A percentile compares a stretch with the other conserved stretches of the same genome.
Evolutionary conservation across 2,113 vertebrate genomes (phyloP).

Genomic region (Ameiurus melas): DNA sequence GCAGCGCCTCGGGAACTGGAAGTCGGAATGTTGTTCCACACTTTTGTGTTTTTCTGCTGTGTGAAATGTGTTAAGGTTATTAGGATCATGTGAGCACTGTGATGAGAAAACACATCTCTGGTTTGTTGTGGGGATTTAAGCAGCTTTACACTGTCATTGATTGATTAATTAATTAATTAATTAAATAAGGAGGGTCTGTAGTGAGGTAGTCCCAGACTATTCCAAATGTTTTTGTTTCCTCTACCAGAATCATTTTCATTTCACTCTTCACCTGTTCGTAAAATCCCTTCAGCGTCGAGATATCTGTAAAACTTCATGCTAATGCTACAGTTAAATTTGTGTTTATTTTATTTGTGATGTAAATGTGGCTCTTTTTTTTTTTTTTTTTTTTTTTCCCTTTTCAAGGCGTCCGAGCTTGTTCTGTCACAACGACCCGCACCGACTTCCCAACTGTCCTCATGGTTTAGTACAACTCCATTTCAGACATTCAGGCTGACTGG

Average conservation of each 20-base stretch:
- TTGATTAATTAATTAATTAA: no score
- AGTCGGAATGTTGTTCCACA: no score
- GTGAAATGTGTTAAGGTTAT: no score
- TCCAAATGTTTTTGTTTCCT: no score
- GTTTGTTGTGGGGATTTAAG: background rate
- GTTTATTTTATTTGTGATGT: background rate
- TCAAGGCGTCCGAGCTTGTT: background rate
- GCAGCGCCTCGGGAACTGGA: no score
- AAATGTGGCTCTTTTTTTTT: background rate
- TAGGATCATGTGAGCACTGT: no score
- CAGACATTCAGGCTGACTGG: background rate
- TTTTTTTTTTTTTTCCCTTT: background rate
- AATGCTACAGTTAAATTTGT: background rate
- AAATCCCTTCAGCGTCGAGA: background rate
- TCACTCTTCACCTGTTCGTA: no score
- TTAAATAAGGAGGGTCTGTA: background rate
- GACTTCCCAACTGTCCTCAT: background rate
- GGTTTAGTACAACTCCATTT: background rate
- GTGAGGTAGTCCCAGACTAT: background rate
- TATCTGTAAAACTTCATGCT: background rate
- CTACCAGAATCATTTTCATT: no score
- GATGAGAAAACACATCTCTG: background rate
- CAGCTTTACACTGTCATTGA: background rate
- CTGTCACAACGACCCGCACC: background rate
- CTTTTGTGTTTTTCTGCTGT: no score